phyloP scores from a whole-genome alignment of 1,140 invertebrate genomes.

The Monochamus saltuarius region DNA sequence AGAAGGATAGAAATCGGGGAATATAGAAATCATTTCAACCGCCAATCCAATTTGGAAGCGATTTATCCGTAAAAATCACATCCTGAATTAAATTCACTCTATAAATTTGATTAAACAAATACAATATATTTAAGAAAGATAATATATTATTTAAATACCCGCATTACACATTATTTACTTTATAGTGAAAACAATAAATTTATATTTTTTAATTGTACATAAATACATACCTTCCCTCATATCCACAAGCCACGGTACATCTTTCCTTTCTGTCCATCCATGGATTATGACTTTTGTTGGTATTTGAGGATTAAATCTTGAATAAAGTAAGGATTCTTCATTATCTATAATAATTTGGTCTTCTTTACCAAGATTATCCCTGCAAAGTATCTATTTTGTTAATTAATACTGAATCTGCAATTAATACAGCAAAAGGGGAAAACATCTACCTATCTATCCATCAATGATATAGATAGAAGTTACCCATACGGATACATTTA shows the following conservation, averaged over 20 bases:
- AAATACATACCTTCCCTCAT: conserved; percentile 38
- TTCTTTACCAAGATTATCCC: conserved; percentile 24
- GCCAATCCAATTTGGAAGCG: too few species aligned
- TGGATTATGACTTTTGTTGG: conserved; percentile 43
- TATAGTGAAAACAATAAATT: conserved; percentile 1
- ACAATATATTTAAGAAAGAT: too few species aligned
- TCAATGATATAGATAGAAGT: background rate
- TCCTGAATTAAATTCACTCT: too few species aligned
- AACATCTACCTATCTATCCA: background rate
- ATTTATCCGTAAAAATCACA: too few species aligned
- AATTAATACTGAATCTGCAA: background rate
- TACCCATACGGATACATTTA: too few species aligned
- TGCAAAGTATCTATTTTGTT: conserved; percentile 16
- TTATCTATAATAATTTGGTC: conserved; percentile 30
- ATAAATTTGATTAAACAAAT: too few species aligned
- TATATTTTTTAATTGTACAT: conserved; percentile 12
- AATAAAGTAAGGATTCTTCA: conserved; percentile 25
- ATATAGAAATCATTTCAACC: too few species aligned
- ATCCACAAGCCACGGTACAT: conserved; percentile 41
- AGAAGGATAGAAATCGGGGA: too few species aligned
- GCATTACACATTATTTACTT: too few species aligned
- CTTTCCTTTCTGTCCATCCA: conserved; percentile 40
- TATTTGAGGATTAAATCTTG: conserved; percentile 34
- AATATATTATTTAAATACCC: background rate
- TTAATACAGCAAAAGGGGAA: background rate